Percentiles rank a stretch among this genome's conserved stretches.
Conservation (phyloP, 2,113 vertebrate species). For the Ciconia boyciana region DNA sequence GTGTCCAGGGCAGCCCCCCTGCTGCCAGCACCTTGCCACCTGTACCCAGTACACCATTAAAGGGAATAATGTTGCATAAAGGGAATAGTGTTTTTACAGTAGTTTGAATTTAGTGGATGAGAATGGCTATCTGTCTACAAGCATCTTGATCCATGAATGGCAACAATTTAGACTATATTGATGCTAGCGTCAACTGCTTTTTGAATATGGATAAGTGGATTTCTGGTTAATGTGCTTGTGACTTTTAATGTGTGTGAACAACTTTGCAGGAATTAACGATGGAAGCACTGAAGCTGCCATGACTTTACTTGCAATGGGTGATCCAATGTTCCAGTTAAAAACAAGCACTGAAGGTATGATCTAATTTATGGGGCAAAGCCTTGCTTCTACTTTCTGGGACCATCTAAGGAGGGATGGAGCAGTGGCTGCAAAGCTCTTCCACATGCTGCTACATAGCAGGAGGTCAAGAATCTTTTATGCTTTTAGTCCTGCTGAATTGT, state of each 20-base stretch:
- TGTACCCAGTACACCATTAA: not conserved
- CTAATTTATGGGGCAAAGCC: not conserved
- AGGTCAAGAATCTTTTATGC: not conserved
- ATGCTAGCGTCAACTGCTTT: not conserved
- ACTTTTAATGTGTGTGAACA: not conserved
- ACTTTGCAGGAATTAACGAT: slow-evolving; percentile 72
- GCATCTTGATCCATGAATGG: not conserved
- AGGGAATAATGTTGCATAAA: not conserved
- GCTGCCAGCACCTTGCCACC: not conserved
- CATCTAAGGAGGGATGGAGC: not conserved
- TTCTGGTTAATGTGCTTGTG: not conserved
- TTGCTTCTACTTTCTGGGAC: not conserved
- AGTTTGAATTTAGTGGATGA: not conserved
- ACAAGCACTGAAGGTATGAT: slow-evolving; percentile 63
- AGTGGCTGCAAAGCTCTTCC: not conserved
- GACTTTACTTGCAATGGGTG: slow-evolving; percentile 88
- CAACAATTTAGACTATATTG: not conserved
- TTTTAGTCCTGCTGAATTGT: not conserved
- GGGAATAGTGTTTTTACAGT: not conserved
- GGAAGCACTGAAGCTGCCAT: slow-evolving; percentile 90
- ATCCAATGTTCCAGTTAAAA: slow-evolving; percentile 71
- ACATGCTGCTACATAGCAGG: not conserved
- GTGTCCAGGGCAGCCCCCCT: not conserved
- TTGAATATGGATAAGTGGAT: not conserved
- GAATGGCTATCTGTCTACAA: not conserved